Base-by-base conservation (phyloP, 2,888 invertebrate genomes). In the Apamea anceps region DNA sequence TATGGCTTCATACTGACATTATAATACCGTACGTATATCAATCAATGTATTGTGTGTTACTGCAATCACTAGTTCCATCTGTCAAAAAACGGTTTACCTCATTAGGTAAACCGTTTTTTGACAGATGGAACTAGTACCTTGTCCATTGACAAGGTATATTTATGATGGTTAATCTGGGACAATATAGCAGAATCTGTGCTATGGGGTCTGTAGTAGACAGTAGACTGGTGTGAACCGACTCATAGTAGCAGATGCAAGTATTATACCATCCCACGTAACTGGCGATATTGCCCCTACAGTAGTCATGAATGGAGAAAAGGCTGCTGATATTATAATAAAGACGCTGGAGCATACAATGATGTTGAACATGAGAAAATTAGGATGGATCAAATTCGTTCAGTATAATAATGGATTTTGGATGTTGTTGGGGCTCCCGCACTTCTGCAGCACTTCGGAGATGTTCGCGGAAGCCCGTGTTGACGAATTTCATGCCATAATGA, bases 161-260 rank as follows among this genome's bases (percentile, higher is more conserved):
- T 42, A 42, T 89, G 98, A 98, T 92, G 0, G 96, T 97, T 57
- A 98, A 98, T 0, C 97, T 98, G 71, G 98, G 98, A 88, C 98
- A 98, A 91, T 98, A 98, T 0, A 95, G 97, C 0, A 97, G 98
- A 0, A 98, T 98, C 0, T 97, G 97, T 75, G 98, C 98, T 90
- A 98, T 98, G 98, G 98, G 98, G 0, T 97, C 98, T 0, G 98
- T 98, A 0, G 98, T 98, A 0, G 98, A 98, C 92, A 96, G 97
- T 0, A 93, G 97, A 62, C 92, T 98, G 90, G 91, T 3, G 90
- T 93, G 0, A 74, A 85, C 0, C 81, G 73, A 12, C 73, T 93
- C 7, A 87, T 92, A 21, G 92, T 93, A 8, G 91, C 85, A 0
- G 94, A 94, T 75, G 90, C 91, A 21, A 93, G 94, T 72, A 84